These are phyloP conservation scores for Pristionchus arcanus DNA, from an alignment of 2,888 invertebrate species.

Conservation along the genomic window DNA sequence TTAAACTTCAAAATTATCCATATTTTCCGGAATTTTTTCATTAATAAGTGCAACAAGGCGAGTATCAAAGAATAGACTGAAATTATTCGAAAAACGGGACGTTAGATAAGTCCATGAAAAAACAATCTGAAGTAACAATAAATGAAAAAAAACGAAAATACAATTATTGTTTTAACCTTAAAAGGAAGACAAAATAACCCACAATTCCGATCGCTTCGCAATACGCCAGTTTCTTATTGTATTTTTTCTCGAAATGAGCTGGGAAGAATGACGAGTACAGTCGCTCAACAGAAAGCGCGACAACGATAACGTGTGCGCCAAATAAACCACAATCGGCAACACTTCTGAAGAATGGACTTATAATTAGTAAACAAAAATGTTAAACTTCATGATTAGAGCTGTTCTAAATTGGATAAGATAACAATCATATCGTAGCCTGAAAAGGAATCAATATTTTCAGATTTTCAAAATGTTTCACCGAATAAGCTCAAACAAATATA, in stretches of 20 bases:
- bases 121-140: not conserved
- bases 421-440: not conserved
- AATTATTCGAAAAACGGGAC: not conserved
- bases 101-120: not conserved
- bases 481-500: not conserved
- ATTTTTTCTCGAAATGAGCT: not conserved
- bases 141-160: too few relatives aligned
- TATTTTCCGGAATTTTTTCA: not conserved
- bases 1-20: not conserved
- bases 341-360: not conserved
- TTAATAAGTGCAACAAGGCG: not conserved
- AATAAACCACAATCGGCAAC: not conserved
- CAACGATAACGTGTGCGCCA: not conserved
- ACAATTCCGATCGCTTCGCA: not conserved
- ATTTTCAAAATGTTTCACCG: not conserved
- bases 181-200: too few relatives aligned
- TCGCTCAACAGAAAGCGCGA: not conserved
- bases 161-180: too few relatives aligned
- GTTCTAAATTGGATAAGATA: not conserved
- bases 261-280: not conserved
- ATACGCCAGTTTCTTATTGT: not conserved
- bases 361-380: not conserved
- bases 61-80: not conserved
- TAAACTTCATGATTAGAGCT: not conserved
- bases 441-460: not conserved